Evolutionary conservation across 2,888 invertebrate genomes (phyloP), one percentile per base, ranked within the genome.

Genomic region (Drosophila austrosaltans): DNA sequence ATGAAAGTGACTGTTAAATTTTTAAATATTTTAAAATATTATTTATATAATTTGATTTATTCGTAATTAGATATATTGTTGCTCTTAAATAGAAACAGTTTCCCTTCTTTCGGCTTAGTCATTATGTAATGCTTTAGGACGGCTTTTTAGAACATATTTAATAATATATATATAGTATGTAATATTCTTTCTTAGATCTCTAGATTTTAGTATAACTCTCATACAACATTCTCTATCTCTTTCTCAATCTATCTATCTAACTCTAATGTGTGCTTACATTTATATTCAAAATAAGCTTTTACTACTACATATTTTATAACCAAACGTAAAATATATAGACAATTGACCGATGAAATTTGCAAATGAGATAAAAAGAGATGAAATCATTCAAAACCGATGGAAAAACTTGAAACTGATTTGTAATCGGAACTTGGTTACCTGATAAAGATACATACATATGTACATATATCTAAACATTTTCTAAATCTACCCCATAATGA

Each of bases 251-350:
- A 36, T 73, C 67, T 39, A 20, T 74, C 71, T 74, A 59, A 59
- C 57, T 57, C 4, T 59, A 42, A 28, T n/a, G 32, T 54, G 12
- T 48, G 48, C 48, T 48, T 48, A 25, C 12, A 10, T 25, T 48
- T 48, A 25, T 4, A 48, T 78, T 76, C 48, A 72, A 48, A 61
- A 81, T 67, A 75, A 74, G 83, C 81, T 88, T 79, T 69, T 58
- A 68, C 73, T 65, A 65, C 71, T 75, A 72, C 69, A 16, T 71
- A 71, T 64, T 71, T 48, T 48, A 48, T 48, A 48, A 48, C 48
- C 48, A 48, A 73, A 72, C 40, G 71, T 71, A 71, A 70, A 56
- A 39, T 39, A 48, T 60, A 40, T 60, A 69, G 74, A 72, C 65
- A 60, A 87, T 70, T 65, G 76, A 70, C 59, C 69, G 59, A 69